Base-by-base conservation (phyloP, 2,113 vertebrate genomes). In the Coryphaenoides rupestris region DNA sequence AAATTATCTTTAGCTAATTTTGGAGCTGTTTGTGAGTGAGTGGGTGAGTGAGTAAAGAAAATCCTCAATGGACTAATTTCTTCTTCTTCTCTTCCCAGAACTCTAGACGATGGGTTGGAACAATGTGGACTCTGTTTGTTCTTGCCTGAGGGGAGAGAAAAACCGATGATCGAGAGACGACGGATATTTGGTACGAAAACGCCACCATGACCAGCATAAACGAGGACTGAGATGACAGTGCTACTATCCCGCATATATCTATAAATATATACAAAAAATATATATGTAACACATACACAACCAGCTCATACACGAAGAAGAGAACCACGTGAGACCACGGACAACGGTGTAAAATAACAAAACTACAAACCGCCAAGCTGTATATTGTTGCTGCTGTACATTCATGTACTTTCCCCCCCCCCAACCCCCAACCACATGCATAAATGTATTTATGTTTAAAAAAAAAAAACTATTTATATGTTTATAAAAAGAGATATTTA, bases 401-500 rank as follows among this genome's bases (percentile, higher is more conserved):
- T 90, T 88, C 79, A 87, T 85, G 89, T 91, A 92, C 86, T 86
- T 90, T 77, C 85, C 66, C 77, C 86, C 76, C 81, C 77, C 33
- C 33, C 33, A 40, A n/a, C n/a, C n/a, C n/a, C n/a, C n/a, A n/a
- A n/a, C n/a, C 33, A 40, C 33, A 40, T 82, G 84, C 90, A 91
- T 92, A 89, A 90, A 91, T 91, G 90, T 92, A 92, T 92, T 92
- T 92, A 92, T 92, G 91, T 92, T 92, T 87, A 63, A 85, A 86
- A 80, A 82, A 84, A 84, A 82, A 89, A 84, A 92, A 92, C 47
- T 50, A 50, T 50, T 50, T 92, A 91, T 92, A 92, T 92, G 91
- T 92, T 90, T 91, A 91, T 92, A 92, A 92, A 92, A 92, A 90
- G 91, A 91, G 89, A 92, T 92, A 91, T 92, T 91, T 92, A 90